Conservation (phyloP, 2,113 vertebrate species). For the Callithrix jacchus region DNA sequence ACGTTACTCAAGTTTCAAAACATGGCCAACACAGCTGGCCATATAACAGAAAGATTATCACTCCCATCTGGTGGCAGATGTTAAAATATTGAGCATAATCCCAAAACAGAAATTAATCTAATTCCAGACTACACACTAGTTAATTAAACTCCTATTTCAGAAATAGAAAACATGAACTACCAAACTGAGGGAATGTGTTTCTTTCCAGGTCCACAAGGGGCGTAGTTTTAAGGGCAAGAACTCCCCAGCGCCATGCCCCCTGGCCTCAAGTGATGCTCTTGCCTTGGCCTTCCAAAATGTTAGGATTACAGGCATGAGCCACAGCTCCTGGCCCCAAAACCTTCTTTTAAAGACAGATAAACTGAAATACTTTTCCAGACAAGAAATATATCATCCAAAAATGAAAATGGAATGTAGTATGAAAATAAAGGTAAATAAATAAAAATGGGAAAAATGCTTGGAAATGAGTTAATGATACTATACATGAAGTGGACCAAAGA, state of each 20-base stretch:
- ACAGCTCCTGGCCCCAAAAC: background rate
- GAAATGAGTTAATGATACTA: background rate
- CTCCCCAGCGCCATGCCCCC: no score
- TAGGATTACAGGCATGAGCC: no score
- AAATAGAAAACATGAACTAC: background rate
- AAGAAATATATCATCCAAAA: conserved; percentile 9
- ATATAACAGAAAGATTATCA: conserved; percentile 16
- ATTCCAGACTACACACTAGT: background rate
- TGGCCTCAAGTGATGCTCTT: no score
- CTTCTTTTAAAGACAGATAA: background rate
- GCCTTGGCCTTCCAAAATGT: no score
- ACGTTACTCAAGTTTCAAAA: conserved; percentile 33
- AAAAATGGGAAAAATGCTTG: background rate
- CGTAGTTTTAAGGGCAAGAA: no score
- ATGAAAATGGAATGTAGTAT: background rate
- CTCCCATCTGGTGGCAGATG: conserved; percentile 52
- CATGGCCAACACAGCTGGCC: conserved; percentile 33
- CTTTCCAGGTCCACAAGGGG: no score
- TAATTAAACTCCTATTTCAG: background rate
- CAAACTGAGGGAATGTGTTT: background rate
- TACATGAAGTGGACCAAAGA: background rate
- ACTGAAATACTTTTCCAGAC: background rate
- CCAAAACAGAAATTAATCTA: conserved; percentile 55
- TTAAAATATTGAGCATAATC: conserved; percentile 38
- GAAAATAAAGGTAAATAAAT: conserved; percentile 19